These are phyloP conservation scores for Orientallactaga bullata DNA, from an alignment of 2,113 vertebrate genomes.

Conservation along the genomic window DNA sequence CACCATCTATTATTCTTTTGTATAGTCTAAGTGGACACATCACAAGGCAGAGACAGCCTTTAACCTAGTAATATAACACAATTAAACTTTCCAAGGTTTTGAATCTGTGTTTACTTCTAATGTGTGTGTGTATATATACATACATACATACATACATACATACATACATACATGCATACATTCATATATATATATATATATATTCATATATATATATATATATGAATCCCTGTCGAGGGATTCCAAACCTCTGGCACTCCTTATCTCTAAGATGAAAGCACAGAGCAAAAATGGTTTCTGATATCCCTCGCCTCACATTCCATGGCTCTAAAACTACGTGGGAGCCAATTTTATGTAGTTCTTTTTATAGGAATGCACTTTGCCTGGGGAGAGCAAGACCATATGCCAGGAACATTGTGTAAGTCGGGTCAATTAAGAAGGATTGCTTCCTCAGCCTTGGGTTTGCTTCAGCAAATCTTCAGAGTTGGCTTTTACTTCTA, in stretches of 20 bases:
- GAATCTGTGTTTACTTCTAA: constrained; percentile 9
- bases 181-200: too few species aligned
- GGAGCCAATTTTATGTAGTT: background rate
- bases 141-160: too few species aligned
- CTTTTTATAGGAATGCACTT: constrained; percentile 55
- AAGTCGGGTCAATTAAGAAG: constrained; percentile 65
- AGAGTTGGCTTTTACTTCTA: constrained; percentile 65
- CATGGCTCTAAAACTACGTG: background rate
- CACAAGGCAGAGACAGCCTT: background rate
- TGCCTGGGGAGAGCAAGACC: constrained; percentile 39
- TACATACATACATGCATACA: too few species aligned
- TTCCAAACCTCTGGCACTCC: background rate
- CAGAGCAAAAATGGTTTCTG: background rate
- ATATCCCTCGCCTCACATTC: background rate
- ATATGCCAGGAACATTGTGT: constrained; percentile 51
- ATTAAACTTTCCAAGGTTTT: constrained; percentile 3
- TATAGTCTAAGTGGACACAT: background rate
- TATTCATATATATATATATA: too few species aligned
- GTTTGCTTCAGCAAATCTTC: constrained; percentile 65
- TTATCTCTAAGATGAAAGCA: constrained; percentile 4
- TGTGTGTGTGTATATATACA: too few species aligned
- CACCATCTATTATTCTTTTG: background rate
- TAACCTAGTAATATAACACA: background rate
- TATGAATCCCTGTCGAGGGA: background rate
- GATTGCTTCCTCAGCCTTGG: constrained; percentile 48